Evolutionary conservation across 1,140 invertebrate genomes (phyloP).

Genomic region (Oreohelix idahoensis): DNA sequence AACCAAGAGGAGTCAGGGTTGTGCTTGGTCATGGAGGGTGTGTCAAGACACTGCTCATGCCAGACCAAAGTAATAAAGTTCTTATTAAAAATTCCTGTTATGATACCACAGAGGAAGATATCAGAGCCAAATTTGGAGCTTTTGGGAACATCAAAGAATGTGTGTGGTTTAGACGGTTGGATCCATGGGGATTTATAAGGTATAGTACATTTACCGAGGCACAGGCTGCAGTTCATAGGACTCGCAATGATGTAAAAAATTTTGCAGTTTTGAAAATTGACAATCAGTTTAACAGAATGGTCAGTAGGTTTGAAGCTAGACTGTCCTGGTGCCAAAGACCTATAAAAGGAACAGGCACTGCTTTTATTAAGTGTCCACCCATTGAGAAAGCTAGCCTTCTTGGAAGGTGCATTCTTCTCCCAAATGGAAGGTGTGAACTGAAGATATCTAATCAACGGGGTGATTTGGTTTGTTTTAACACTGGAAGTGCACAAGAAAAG

Average conservation of each 20-base stretch:
- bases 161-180: background rate
- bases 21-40: conserved; percentile 28
- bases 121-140: conserved; percentile 24
- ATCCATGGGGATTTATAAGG: conserved; percentile 33
- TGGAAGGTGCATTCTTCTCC: background rate
- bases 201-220: conserved; percentile 7
- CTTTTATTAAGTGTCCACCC: conserved; percentile 32
- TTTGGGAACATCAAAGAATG: conserved; percentile 35
- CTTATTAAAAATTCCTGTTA: background rate
- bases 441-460: background rate
- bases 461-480: conserved; percentile 23
- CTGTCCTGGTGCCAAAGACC: conserved; percentile 21
- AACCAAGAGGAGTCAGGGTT: conserved; percentile 10
- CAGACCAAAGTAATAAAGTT: conserved; percentile 24
- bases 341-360: conserved; percentile 17
- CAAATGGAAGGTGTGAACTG: background rate
- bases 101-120: conserved; percentile 18
- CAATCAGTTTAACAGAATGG: background rate
- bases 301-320: conserved; percentile 15
- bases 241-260: conserved; percentile 2
- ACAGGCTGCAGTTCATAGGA: conserved; percentile 1
- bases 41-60: conserved; percentile 34
- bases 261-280: conserved; percentile 21
- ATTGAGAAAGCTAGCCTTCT: conserved; percentile 1
- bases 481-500: background rate